Percentiles rank a stretch among this genome's conserved stretches.
phyloP scores from a whole-genome alignment of 1,140 invertebrate species.

The Drosophila parabipectinata region DNA sequence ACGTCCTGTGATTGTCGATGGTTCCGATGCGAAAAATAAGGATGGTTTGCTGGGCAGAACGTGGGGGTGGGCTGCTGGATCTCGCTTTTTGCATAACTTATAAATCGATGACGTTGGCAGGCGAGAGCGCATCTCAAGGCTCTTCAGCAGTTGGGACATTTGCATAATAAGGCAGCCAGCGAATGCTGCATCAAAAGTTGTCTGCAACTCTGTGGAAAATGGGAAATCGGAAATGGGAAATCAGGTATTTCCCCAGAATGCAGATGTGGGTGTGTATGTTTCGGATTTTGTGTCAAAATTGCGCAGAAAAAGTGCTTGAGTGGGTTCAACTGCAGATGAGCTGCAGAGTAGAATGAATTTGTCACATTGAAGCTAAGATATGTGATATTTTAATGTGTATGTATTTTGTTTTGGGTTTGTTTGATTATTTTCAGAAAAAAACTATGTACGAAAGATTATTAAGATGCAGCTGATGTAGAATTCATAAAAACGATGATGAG shows the following conservation, averaged over 20 bases:
- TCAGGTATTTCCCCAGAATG: conserved; percentile 11
- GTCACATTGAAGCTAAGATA: conserved; percentile 59
- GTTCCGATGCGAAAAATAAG: conserved; percentile 18
- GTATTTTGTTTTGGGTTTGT: conserved; percentile 12
- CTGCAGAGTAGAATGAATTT: conserved; percentile 51
- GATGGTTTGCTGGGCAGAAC: background rate
- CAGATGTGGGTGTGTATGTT: conserved; percentile 30
- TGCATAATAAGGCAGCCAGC: conserved; percentile 69
- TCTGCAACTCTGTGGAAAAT: conserved; percentile 43
- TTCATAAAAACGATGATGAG: too few relatives aligned
- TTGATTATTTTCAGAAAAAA: too few relatives aligned
- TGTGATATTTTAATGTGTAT: conserved; percentile 18
- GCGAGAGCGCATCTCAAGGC: conserved; percentile 48
- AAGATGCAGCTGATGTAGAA: too few relatives aligned
- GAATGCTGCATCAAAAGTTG: conserved; percentile 55
- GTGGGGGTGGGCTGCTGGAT: conserved; percentile 13
- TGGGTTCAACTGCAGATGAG: conserved; percentile 42
- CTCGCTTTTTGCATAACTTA: conserved; percentile 74
- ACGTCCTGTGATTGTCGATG: conserved; percentile 25
- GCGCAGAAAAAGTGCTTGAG: conserved; percentile 69
- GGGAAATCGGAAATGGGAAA: conserved; percentile 14
- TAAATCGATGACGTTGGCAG: conserved; percentile 80
- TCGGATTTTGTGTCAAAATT: conserved; percentile 75
- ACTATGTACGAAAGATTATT: too few relatives aligned
- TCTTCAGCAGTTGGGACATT: conserved; percentile 42